Conservation (phyloP, 2,888 invertebrate genomes). For the Chydorus sphaericus region DNA sequence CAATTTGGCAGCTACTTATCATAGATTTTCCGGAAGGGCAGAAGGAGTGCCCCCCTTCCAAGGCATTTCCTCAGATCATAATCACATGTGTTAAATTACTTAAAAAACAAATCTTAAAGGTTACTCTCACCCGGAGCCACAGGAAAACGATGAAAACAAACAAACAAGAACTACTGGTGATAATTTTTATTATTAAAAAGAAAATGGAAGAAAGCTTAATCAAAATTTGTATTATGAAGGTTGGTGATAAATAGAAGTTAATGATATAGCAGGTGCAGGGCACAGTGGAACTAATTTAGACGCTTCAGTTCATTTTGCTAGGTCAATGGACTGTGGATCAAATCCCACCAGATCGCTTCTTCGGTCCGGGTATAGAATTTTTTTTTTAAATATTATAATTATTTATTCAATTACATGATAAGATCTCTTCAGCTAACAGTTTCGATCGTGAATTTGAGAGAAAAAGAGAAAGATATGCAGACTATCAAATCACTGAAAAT, state of each 20-base stretch:
- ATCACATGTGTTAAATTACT: too few species aligned
- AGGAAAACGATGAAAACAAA: not conserved
- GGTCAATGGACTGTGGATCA: conserved; percentile 35
- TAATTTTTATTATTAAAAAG: not conserved
- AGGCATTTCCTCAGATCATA: too few species aligned
- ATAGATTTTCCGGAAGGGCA: too few species aligned
- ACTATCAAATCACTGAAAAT: conserved; percentile 16
- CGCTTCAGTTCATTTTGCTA: conserved; percentile 42
- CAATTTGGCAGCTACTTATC: too few species aligned
- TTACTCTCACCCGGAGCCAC: not conserved
- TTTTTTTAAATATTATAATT: not conserved
- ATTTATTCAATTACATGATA: not conserved
- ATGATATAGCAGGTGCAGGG: conserved; percentile 39
- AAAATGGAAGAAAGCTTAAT: too few species aligned
- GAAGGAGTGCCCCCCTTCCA: too few species aligned
- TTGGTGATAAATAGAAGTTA: conserved; percentile 33
- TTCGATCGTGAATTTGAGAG: conserved; percentile 20
- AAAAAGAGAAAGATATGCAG: conserved; percentile 22
- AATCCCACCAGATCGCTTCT: conserved; percentile 33
- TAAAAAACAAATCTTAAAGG: not conserved
- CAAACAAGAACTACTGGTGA: not conserved
- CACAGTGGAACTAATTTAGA: conserved; percentile 49
- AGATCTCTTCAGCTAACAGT: not conserved
- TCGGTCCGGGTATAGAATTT: conserved; percentile 27
- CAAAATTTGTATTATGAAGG: not conserved